These are phyloP conservation scores for Perca flavescens DNA, from an alignment of 2,113 vertebrate genomes.

Conservation along the genomic window DNA sequence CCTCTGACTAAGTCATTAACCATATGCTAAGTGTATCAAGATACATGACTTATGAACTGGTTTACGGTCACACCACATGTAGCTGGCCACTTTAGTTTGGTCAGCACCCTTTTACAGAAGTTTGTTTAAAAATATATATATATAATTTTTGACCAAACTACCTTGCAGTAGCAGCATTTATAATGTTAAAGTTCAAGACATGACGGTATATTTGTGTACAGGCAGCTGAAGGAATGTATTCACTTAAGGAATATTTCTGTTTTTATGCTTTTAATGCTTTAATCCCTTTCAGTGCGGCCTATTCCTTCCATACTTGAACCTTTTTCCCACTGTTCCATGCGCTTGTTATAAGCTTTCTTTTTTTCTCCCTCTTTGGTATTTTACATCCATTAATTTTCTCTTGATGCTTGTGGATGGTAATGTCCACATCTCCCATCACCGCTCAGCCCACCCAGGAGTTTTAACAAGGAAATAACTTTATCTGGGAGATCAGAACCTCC, in stretches of 20 bases:
- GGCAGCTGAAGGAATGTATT: background rate
- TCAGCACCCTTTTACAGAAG: no score
- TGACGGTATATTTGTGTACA: background rate
- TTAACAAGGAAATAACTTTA: slow-evolving; percentile 15
- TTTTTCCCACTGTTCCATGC: background rate
- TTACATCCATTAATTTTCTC: background rate
- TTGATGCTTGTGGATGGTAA: slow-evolving; percentile 9
- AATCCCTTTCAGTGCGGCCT: background rate
- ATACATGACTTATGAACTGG: background rate
- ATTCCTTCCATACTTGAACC: background rate
- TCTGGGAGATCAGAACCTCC: slow-evolving; percentile 31
- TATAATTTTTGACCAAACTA: no score
- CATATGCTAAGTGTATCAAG: background rate
- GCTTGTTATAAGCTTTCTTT: background rate
- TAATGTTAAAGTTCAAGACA: background rate
- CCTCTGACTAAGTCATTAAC: background rate
- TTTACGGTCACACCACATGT: background rate
- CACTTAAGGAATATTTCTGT: background rate
- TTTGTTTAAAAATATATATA: no score
- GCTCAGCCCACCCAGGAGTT: slow-evolving; percentile 43
- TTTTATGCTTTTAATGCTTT: background rate
- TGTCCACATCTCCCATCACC: slow-evolving; percentile 24
- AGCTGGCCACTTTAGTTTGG: background rate
- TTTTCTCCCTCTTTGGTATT: background rate
- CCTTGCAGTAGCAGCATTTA: background rate